Percentiles rank a stretch among this genome's conserved stretches.
These are phyloP conservation scores for Nymphalis io DNA, from an alignment of 1,140 invertebrate species.

Conservation along the genomic window DNA sequence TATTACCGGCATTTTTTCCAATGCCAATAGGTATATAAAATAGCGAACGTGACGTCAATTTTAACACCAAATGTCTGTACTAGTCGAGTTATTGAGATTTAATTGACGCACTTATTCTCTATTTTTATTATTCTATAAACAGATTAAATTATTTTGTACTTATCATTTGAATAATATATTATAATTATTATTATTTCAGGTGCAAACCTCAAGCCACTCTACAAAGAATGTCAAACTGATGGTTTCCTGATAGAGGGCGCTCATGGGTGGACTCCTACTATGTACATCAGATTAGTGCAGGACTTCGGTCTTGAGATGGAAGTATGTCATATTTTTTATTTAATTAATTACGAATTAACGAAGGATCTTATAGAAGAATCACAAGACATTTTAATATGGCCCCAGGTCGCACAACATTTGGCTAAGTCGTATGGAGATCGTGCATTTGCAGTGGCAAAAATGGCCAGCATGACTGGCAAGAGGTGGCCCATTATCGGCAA, in stretches of 20 bases:
- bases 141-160: no score
- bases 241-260: constrained; percentile 96
- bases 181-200: constrained; percentile 73
- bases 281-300: constrained; percentile 98
- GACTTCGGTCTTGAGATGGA: constrained; percentile 94
- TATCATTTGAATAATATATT: not conserved
- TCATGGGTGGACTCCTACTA: constrained; percentile 97
- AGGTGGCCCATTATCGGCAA: constrained; percentile 98
- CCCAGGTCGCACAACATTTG: constrained; percentile 92
- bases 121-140: no score
- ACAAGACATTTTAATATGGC: not conserved
- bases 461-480: constrained; percentile 97
- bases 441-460: constrained; percentile 98
- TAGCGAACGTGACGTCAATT: no score
- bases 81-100: no score
- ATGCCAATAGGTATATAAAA: no score
- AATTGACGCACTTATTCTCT: no score
- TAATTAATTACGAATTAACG: no score
- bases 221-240: constrained; percentile 89
- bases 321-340: constrained; percentile 75
- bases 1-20: no score
- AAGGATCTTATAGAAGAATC: no score
- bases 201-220: constrained; percentile 86
- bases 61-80: no score
- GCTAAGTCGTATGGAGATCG: constrained; percentile 98